These are phyloP conservation scores for Cryptus viduatorius DNA, from an alignment of 2,888 invertebrate species.

Conservation along the genomic window DNA sequence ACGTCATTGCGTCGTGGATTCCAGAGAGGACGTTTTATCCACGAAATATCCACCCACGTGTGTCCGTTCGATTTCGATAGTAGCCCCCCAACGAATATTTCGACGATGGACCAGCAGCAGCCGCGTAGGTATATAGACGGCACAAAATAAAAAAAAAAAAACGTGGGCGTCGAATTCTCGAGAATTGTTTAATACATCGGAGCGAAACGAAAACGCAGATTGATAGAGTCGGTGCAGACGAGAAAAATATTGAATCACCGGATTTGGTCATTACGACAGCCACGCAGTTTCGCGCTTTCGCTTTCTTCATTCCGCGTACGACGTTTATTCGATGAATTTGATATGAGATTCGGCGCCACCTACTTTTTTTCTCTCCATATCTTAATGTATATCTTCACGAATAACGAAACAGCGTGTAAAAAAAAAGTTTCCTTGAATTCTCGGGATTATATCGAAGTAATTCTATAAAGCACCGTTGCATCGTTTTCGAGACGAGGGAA, in stretches of 20 bases:
- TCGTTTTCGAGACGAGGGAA: constrained; percentile 37
- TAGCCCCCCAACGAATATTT: constrained; percentile 11
- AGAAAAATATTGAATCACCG: constrained; percentile 45
- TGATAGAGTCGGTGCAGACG: constrained; percentile 36
- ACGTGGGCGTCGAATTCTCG: constrained; percentile 65
- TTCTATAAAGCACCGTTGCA: constrained; percentile 18
- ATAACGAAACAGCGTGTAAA: background rate
- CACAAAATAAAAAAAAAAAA: constrained; percentile 14
- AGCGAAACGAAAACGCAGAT: constrained; percentile 10
- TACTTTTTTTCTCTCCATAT: background rate
- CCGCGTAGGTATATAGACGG: constrained; percentile 26
- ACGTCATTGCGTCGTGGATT: constrained; percentile 47
- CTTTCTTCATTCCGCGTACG: constrained; percentile 21
- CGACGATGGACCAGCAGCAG: constrained; percentile 24
- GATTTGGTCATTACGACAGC: constrained; percentile 41
- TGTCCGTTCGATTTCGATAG: constrained; percentile 53
- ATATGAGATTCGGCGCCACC: background rate
- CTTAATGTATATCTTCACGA: constrained; percentile 5
- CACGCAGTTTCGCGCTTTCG: constrained; percentile 12
- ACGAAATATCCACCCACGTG: constrained; percentile 66
- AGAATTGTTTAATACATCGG: constrained; percentile 34
- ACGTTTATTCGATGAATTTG: constrained; percentile 1
- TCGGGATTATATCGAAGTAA: constrained; percentile 34
- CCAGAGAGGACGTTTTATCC: constrained; percentile 18
- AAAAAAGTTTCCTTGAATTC: constrained; percentile 11